These are phyloP conservation scores for Morinoia aosen DNA, from an alignment of 2,888 invertebrate species.

Conservation along the genomic window DNA sequence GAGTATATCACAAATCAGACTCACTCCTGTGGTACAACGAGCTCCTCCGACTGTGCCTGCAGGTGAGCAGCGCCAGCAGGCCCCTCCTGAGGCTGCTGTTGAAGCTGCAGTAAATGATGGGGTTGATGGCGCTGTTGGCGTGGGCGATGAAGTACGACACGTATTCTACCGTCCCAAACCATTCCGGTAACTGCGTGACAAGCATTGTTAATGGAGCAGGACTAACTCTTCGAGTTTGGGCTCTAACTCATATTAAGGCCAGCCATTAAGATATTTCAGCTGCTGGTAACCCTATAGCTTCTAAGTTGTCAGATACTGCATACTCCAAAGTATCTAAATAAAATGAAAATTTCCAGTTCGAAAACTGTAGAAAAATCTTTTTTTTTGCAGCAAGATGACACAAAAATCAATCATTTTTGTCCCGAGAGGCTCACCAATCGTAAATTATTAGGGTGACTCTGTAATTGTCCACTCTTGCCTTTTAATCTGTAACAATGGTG, in stretches of 20 bases:
- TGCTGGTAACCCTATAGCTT: not conserved
- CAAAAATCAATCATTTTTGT: no score
- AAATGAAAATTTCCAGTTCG: no score
- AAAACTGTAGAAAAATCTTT: no score
- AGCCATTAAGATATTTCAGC: not conserved
- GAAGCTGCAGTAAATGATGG: conserved; percentile 66
- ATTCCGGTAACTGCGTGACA: conserved; percentile 55
- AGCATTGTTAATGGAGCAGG: not conserved
- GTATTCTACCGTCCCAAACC: conserved; percentile 59
- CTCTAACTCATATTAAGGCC: no score
- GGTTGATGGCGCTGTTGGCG: conserved; percentile 64
- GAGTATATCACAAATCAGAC: not conserved
- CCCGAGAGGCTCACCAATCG: no score
- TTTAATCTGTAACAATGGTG: no score
- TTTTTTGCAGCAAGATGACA: no score
- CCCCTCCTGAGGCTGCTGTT: conserved; percentile 63
- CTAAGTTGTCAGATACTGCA: not conserved
- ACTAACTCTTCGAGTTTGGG: not conserved
- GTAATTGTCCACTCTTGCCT: no score
- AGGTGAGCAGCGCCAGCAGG: conserved; percentile 57
- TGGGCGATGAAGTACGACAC: conserved; percentile 62
- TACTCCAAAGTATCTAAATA: no score
- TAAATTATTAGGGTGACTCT: no score
- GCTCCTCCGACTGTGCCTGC: conserved; percentile 55
- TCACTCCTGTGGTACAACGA: conserved; percentile 56